Base-by-base conservation (phyloP, 2,888 invertebrate genomes). In the Chloroclystis v-ata region DNA sequence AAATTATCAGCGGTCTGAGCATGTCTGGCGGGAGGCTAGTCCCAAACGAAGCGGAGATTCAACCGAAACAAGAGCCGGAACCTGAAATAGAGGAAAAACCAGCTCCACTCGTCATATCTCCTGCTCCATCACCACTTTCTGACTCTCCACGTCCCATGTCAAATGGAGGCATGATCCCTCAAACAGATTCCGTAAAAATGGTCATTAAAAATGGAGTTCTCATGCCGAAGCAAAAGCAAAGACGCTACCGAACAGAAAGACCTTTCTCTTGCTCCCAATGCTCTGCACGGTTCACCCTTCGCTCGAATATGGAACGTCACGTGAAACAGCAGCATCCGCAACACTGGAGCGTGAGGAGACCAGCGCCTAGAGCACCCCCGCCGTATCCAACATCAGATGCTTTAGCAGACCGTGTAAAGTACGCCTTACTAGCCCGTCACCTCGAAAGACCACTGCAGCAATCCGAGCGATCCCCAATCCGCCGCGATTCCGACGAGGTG, bases 271-370 rank as follows among this genome's bases (percentile, higher is more conserved):
- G 97, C 74, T 95, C 95, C 47, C 95, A 96, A 68, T 97, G 97
- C 76, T 93, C 95, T 0, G 96, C 97, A 0, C 89, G 95, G 42
- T 97, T 97, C 67, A 97, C 97, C 0, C 82, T 97, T 8, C 90
- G 96, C n/a, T 96, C 96, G 7, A 97, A 97, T 65, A 97, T 97
- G 96, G 97, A 97, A 75, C 90, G 97, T 0, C 97, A 97, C 63
- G 95, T 97, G 2, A 97, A 97, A 70, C 96, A 97, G 63, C 97
- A 97, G 62, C 97, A 97, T 83, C 97, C 97, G 0, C 94, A 95
- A 53, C 93, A 91, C 68, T 97, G 96, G 94, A 94, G 94, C 42
- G 94, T 95, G 55, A 87, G 95, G 29, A 93, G 95, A 61, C 86
- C 89, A 8, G 67, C 84, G 0, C 78, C 85, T 0, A 72, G 89